Evolutionary conservation across 2,797 vertebrate species (phyloP).

Genomic region (Acridotheres tristis): DNA sequence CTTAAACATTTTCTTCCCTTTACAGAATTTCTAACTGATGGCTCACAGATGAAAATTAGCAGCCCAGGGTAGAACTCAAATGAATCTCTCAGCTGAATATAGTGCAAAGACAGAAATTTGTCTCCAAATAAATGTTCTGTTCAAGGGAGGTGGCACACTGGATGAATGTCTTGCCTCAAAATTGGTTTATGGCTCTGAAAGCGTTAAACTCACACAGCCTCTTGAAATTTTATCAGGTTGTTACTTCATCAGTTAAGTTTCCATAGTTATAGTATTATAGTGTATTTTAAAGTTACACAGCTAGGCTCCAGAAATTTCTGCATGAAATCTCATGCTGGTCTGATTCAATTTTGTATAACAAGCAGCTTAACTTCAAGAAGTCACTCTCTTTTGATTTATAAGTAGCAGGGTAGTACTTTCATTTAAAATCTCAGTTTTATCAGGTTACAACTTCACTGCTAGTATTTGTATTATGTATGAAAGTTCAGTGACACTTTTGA

Average conservation of each 20-base stretch:
- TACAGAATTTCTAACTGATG: not conserved
- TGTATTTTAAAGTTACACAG: not conserved
- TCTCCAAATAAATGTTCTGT: not conserved
- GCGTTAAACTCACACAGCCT: not conserved
- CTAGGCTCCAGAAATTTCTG: not conserved
- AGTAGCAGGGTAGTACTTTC: slow-evolving; percentile 29
- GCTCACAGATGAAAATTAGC: not conserved
- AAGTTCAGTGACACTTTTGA: slow-evolving; percentile 23
- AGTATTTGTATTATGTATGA: slow-evolving; percentile 1
- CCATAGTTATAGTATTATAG: not conserved
- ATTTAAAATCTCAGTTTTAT: slow-evolving; percentile 38
- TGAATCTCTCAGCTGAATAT: not conserved
- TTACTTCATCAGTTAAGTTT: not conserved
- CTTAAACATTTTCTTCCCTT: not conserved
- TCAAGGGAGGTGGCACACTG: not conserved
- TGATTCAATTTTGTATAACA: not conserved
- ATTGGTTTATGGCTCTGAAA: not conserved
- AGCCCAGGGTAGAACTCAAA: not conserved
- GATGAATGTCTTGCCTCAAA: not conserved
- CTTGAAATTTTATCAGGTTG: not conserved
- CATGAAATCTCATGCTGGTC: not conserved
- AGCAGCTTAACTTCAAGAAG: slow-evolving; percentile 28
- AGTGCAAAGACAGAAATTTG: not conserved
- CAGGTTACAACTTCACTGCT: not conserved
- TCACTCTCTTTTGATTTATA: not conserved